These are phyloP conservation scores for Archegozetes longisetosus DNA, from an alignment of 1,140 invertebrate species.

Conservation along the genomic window DNA sequence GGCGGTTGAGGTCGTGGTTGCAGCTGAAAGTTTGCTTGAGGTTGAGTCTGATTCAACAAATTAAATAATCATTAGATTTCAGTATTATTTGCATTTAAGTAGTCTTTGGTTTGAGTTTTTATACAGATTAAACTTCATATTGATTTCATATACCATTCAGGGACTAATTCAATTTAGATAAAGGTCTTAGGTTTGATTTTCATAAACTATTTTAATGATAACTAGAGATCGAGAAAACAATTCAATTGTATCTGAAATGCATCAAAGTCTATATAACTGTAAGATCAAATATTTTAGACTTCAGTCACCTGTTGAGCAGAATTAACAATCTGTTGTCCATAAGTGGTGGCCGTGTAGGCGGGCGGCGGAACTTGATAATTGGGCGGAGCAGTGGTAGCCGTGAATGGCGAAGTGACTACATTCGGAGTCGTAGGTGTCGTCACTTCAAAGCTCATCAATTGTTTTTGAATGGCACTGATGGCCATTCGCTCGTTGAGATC, in stretches of 20 bases:
- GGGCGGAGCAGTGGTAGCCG: background rate
- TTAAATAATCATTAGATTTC: no score
- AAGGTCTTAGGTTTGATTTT: no score
- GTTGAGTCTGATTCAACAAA: no score
- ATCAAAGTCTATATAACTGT: no score
- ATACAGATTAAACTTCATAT: no score
- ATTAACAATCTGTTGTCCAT: background rate
- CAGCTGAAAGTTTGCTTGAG: background rate
- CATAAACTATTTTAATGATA: no score
- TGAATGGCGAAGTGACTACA: constrained; percentile 17
- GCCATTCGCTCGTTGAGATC: constrained; percentile 56
- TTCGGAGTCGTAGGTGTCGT: constrained; percentile 19
- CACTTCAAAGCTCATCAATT: constrained; percentile 59
- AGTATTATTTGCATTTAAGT: no score
- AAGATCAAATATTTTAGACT: background rate
- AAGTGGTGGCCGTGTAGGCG: constrained; percentile 1
- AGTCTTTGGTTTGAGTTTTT: no score
- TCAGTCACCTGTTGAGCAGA: background rate
- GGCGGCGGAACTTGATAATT: constrained; percentile 1
- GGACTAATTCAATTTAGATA: no score
- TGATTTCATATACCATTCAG: no score
- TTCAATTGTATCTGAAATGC: no score
- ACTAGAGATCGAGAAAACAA: no score
- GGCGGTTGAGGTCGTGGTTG: background rate
- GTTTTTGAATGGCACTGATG: constrained; percentile 74